Evolutionary conservation across 1,140 invertebrate species (phyloP).

Genomic region (Zaprionus davidi): DNA sequence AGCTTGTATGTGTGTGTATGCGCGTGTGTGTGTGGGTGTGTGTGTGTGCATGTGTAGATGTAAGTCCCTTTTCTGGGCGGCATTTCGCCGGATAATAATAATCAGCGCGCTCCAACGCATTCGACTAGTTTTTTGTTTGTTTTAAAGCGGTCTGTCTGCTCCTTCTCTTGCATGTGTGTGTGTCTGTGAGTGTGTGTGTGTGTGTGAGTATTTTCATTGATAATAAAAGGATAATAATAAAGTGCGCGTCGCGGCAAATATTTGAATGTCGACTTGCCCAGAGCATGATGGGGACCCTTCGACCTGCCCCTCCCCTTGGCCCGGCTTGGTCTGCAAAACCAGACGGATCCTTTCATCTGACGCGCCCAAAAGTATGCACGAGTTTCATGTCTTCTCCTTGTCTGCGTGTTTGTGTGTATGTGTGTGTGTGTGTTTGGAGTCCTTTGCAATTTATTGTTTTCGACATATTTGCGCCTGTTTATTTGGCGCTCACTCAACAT

Average conservation of each 20-base stretch:
- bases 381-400: constrained; percentile 12
- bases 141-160: constrained; percentile 36
- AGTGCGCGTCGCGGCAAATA: constrained; percentile 75
- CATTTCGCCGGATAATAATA: constrained; percentile 54
- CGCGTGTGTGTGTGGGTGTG: neutral
- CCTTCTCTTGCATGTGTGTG: constrained; percentile 1
- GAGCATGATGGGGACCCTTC: constrained; percentile 22
- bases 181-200: constrained; percentile 14
- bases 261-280: constrained; percentile 48
- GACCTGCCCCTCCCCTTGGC: neutral
- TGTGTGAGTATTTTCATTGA: constrained; percentile 68
- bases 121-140: constrained; percentile 71
- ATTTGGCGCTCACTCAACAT: constrained; percentile 47
- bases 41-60: constrained; percentile 3
- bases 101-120: constrained; percentile 47
- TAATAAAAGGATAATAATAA: constrained; percentile 81
- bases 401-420: neutral
- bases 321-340: neutral
- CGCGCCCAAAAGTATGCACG: constrained; percentile 48
- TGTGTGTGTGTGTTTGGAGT: constrained; percentile 27
- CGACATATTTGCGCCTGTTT: constrained; percentile 74
- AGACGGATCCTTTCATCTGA: constrained; percentile 62
- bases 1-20: neutral
- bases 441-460: constrained; percentile 77
- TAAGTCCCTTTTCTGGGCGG: constrained; percentile 38